phyloP scores from a whole-genome alignment of 2,113 vertebrate genomes.

The Aspidoscelis tigris region DNA sequence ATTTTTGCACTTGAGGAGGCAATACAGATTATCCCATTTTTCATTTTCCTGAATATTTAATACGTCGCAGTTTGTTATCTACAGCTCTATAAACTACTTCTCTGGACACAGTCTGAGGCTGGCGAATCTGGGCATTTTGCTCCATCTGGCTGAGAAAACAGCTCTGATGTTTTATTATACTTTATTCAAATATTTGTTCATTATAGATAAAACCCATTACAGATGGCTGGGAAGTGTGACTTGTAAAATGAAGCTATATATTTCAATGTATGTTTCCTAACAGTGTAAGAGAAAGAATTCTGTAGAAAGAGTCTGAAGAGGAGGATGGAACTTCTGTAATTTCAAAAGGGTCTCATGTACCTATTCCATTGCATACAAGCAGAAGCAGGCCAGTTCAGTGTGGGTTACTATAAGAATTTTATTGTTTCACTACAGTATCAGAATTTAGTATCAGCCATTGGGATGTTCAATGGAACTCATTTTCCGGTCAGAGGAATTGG shows the following conservation, averaged over 20 bases:
- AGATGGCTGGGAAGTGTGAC: neutral
- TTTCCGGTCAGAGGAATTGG: neutral
- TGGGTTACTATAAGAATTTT: neutral
- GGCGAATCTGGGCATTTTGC: neutral
- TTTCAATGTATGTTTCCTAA: constrained; percentile 7
- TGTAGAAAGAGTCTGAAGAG: neutral
- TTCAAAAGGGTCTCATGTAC: neutral
- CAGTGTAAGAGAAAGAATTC: neutral
- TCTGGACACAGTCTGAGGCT: neutral
- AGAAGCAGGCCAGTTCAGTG: neutral
- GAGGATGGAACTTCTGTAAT: neutral
- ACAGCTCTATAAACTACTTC: neutral
- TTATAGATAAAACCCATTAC: constrained; percentile 10
- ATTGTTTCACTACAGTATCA: neutral
- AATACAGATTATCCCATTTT: neutral
- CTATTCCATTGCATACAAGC: too few species aligned
- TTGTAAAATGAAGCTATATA: neutral
- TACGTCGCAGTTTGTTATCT: neutral
- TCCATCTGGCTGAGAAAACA: neutral
- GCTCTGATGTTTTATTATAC: neutral
- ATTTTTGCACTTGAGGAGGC: neutral
- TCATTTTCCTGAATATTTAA: neutral
- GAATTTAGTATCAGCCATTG: neutral
- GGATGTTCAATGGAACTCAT: neutral
- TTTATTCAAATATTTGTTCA: constrained; percentile 3